Evolutionary conservation across 1,140 invertebrate genomes (phyloP), one percentile per base, ranked within the genome.

Genomic region (Diorhabda sublineata): DNA sequence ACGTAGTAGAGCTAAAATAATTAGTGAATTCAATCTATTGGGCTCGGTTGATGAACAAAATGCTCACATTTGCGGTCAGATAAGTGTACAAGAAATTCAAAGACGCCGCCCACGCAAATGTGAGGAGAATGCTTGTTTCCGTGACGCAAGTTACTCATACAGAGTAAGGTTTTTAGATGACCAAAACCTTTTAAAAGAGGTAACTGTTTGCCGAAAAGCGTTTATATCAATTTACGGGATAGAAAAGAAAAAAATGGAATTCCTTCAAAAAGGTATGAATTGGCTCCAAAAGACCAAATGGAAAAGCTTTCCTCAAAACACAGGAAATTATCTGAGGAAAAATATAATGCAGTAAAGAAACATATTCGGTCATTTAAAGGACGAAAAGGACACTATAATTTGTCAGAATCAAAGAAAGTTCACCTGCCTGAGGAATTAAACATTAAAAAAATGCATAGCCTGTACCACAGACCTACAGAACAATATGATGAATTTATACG

Each of bases 31-130:
- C 42, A 70, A 70, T 66, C 5, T 42, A 42, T 26, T 70, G 7
- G n/a, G 26, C 0, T 2, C 45, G 9, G 41, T 59, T 26, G 52
- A 73, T 64, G 69, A 67, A 11, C 71, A 70, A 67, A 73, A 70
- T 58, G 44, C 63, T 42, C 64, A 70, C 56, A 67, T 73, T 45
- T 65, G 57, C 45, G 69, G 71, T 45, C 42, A 68, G 11, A 72
- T 72, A 7, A 70, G n/a, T 58, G 56, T 63, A 52, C 26, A 52
- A 41, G 44, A 11, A 5, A 44, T 66, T 11, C 47, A 60, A 26
- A 4, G 11, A 67, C 61, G 56, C 41, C 70, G 67, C 6, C 58
- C 64, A 44, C 43, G 61, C 68, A 67, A 63, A 68, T 7, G 7
- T 42, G 60, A 61, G 8, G 42, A 5, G 43, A 3, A 61, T 42